These are phyloP conservation scores for Hiodon tergisus DNA, from an alignment of 2,113 vertebrate genomes.

Conservation along the genomic window DNA sequence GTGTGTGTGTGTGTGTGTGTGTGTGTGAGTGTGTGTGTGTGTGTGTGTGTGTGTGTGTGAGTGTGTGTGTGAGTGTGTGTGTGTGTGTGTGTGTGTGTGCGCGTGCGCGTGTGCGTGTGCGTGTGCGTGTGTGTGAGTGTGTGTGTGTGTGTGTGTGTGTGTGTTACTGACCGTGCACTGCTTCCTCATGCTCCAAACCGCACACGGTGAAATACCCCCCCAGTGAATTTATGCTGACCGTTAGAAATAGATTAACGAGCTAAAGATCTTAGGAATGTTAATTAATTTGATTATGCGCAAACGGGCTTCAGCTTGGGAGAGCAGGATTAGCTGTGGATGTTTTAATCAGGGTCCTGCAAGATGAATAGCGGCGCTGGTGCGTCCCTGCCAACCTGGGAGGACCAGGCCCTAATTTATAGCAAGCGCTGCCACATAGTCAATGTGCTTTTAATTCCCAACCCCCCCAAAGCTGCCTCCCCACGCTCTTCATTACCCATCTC, in stretches of 20 bases:
- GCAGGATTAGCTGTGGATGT: slow-evolving; percentile 43
- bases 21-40: neutral
- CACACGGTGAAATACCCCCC: neutral
- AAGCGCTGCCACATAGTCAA: slow-evolving; percentile 52
- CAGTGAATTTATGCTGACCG: slow-evolving; percentile 14
- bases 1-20: neutral
- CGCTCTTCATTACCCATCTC: slow-evolving; percentile 31
- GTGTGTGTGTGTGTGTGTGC: neutral
- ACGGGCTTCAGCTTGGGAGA: slow-evolving; percentile 37
- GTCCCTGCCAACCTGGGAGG: slow-evolving; percentile 33
- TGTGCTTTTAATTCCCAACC: slow-evolving; percentile 48
- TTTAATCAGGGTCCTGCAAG: slow-evolving; percentile 52
- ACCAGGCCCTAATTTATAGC: slow-evolving; percentile 48
- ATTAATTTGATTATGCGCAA: slow-evolving; percentile 46
- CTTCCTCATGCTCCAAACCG: neutral
- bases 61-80: neutral
- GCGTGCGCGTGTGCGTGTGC: neutral
- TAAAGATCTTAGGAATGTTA: slow-evolving; percentile 37
- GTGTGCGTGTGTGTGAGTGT: neutral
- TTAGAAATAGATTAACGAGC: slow-evolving; percentile 33
- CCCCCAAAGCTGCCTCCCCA: neutral
- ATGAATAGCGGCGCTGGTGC: slow-evolving; percentile 40
- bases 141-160: slow-evolving; percentile 3
- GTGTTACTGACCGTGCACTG: neutral
- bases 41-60: neutral